phyloP scores from a whole-genome alignment of 2,888 invertebrate genomes.

The Lymantria monacha region DNA sequence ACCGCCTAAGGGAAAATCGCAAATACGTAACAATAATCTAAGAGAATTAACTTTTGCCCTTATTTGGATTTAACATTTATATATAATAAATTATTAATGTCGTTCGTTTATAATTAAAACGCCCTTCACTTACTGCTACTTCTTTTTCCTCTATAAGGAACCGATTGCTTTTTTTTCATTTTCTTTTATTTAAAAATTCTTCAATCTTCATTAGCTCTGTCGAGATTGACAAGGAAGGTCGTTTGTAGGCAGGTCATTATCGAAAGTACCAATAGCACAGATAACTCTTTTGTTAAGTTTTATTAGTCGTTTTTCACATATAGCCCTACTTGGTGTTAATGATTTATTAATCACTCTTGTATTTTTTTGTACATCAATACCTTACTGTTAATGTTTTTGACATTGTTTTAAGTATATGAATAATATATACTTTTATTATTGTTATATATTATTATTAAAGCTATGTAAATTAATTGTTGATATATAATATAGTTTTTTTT shows the following conservation, averaged over 20 bases:
- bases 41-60: constrained; percentile 3
- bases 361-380: constrained; percentile 21
- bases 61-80: not conserved
- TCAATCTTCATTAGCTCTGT: constrained; percentile 55
- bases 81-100: constrained; percentile 13
- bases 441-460: too few species aligned
- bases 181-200: constrained; percentile 31
- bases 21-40: constrained; percentile 13
- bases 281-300: constrained; percentile 46
- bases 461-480: too few species aligned
- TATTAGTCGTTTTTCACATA: constrained; percentile 53
- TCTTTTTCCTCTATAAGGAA: constrained; percentile 19
- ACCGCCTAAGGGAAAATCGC: constrained; percentile 14
- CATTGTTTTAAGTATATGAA: too few species aligned
- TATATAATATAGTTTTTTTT: too few species aligned
- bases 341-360: constrained; percentile 45
- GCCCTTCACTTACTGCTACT: constrained; percentile 20
- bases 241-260: constrained; percentile 47
- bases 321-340: constrained; percentile 49
- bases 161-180: constrained; percentile 12
- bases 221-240: constrained; percentile 62
- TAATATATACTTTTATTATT: too few species aligned
- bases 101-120: constrained; percentile 19
- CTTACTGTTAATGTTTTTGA: too few species aligned
- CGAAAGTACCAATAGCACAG: constrained; percentile 43